A percentile compares a stretch with the other conserved stretches of the same genome.
phyloP scores from a whole-genome alignment of 2,888 invertebrate species.

The Cyrtodaria siliqua region DNA sequence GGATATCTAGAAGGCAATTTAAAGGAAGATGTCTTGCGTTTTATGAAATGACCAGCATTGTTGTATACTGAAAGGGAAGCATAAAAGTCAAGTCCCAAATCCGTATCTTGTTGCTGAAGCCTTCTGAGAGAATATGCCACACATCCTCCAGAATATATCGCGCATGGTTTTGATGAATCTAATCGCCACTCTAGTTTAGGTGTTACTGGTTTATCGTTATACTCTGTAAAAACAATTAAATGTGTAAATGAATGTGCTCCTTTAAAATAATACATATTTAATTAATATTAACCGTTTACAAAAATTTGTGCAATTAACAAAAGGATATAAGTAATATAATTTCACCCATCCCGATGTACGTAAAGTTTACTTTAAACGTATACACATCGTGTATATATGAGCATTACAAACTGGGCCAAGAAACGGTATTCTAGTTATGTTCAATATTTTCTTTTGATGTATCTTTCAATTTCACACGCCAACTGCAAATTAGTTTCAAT shows the following conservation, averaged over 20 bases:
- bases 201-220: conserved; percentile 14
- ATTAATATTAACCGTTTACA: too few species aligned
- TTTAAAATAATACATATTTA: background rate
- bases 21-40: conserved; percentile 36
- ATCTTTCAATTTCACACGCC: too few species aligned
- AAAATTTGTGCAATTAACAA: too few species aligned
- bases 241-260: background rate
- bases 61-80: conserved; percentile 49
- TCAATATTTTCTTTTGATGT: too few species aligned
- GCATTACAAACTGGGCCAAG: too few species aligned
- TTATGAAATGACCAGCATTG: conserved; percentile 52
- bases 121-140: conserved; percentile 34
- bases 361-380: too few species aligned
- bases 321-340: too few species aligned
- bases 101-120: conserved; percentile 48
- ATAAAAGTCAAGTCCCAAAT: conserved; percentile 26
- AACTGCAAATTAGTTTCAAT: too few species aligned
- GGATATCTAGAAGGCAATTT: conserved; percentile 58
- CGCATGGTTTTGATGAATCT: conserved; percentile 18
- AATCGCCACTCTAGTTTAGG: conserved; percentile 47
- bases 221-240: conserved; percentile 22
- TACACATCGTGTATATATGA: too few species aligned
- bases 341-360: too few species aligned
- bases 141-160: conserved; percentile 24
- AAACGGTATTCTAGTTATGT: too few species aligned